Evolutionary conservation across 2,888 invertebrate genomes (phyloP).

Genomic region (Hermaeophaga mercurialis): DNA sequence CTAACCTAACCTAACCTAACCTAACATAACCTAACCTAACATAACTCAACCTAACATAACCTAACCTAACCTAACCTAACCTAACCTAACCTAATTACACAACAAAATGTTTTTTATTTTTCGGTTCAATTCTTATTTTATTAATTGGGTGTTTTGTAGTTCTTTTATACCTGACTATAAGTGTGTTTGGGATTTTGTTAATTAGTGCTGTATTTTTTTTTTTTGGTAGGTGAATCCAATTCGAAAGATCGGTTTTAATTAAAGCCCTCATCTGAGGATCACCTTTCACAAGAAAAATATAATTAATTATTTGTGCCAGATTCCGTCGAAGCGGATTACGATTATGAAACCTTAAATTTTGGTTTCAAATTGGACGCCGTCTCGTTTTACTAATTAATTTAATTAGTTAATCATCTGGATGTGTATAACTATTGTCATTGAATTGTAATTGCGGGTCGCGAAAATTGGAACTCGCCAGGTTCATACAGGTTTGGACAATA

Average conservation of each 20-base stretch:
- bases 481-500: too few relatives aligned
- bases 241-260: conserved; percentile 27
- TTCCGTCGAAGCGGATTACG: conserved; percentile 8
- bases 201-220: conserved; percentile 32
- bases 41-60: too few relatives aligned
- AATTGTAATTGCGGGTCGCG: too few relatives aligned
- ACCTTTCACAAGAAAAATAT: conserved; percentile 21
- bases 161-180: conserved; percentile 20
- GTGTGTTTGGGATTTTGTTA: conserved; percentile 36
- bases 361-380: conserved; percentile 5
- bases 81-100: too few relatives aligned
- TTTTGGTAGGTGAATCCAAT: conserved; percentile 35
- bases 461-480: too few relatives aligned
- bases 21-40: too few relatives aligned
- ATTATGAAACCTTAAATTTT: background rate
- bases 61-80: too few relatives aligned
- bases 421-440: background rate
- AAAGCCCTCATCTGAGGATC: conserved; percentile 18
- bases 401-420: conserved; percentile 5
- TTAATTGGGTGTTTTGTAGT: too few relatives aligned
- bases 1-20: too few relatives aligned
- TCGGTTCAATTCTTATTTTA: too few relatives aligned
- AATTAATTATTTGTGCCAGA: conserved; percentile 24
- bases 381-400: conserved; percentile 4
- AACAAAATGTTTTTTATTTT: too few relatives aligned